Evolutionary conservation across 2,797 vertebrate species (phyloP).

Genomic region (Catostomus latipinnis): DNA sequence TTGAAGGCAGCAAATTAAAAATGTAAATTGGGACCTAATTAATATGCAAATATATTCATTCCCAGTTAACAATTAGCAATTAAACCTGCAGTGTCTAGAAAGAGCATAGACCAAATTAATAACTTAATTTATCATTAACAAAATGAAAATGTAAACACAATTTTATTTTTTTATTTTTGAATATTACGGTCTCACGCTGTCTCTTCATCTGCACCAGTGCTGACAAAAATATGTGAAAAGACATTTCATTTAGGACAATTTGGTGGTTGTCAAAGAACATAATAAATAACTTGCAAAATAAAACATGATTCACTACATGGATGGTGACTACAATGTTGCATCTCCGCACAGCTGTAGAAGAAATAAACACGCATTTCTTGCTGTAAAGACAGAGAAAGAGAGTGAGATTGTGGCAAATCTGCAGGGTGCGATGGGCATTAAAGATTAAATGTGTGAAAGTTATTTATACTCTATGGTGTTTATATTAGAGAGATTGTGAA

Average conservation of each 20-base stretch:
- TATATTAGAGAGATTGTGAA: conserved; percentile 54
- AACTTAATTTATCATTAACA: conserved; percentile 99
- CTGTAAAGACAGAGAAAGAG: conserved; percentile 36
- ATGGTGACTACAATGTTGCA: conserved; percentile 5
- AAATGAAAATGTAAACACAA: conserved; percentile 95
- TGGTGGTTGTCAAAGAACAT: conserved; percentile 38
- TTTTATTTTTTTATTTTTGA: conserved; percentile 94
- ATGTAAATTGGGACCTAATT: conserved; percentile 99
- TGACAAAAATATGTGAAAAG: conserved; percentile 59
- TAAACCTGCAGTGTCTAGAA: conserved; percentile 99
- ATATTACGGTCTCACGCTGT: conserved; percentile 83
- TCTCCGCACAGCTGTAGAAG: conserved; percentile 16
- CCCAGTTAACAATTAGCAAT: conserved; percentile 99
- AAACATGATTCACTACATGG: conserved; percentile 33
- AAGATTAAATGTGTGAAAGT: conserved; percentile 63
- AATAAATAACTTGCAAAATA: conserved; percentile 42
- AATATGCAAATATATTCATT: conserved; percentile 99
- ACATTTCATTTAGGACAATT: conserved; percentile 63
- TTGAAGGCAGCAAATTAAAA: conserved; percentile 99
- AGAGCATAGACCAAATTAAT: conserved; percentile 98
- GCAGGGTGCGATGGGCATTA: conserved; percentile 56
- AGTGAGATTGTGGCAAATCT: conserved; percentile 52
- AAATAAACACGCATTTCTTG: conserved; percentile 45
- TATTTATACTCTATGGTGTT: conserved; percentile 65
- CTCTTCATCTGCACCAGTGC: conserved; percentile 58